Evolutionary conservation across 2,888 invertebrate species (phyloP), one percentile per base, ranked within the genome.

Genomic region (Andricus quercusramuli): DNA sequence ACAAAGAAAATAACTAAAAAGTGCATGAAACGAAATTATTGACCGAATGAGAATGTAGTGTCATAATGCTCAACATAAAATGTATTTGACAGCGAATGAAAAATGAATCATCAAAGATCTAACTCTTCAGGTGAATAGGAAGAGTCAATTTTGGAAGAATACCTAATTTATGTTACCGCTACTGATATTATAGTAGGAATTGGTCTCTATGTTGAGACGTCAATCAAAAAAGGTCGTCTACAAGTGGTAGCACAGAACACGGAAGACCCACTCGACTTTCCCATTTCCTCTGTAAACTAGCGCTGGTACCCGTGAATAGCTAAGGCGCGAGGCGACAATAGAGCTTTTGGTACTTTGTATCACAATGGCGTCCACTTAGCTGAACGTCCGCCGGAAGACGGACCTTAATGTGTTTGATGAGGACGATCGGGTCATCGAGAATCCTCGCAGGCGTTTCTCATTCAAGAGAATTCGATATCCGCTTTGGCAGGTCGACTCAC

Each of bases 401-500:
- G 83, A 82, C 85, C 90, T 88, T 92, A 92, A 92, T 92, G 92
- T 92, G 92, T 92, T 92, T 92, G 92, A 90, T 90, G 89, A 90
- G 90, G 90, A 88, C 86, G 85, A 86, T 84, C 85, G 80, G 83
- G 82, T 80, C 83, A 81, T 78, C 84, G 76, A 78, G 81, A 85
- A 77, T 83, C 84, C 80, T 83, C 78, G 83, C 80, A 83, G 83
- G 80, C 80, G 78, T 79, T 78, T 79, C 85, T 86, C 85, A 84
- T 84, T 85, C 80, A 81, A 82, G 83, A 82, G 83, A 89, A 90
- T 81, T 89, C 88, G 89, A 90, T 90, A 90, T 90, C 87, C 88
- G 89, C 80, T 86, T 85, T 80, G 83, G 51, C 83, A 82, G 79
- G 67, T 74, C 51, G 37, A 74, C 74, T 74, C 74, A 56, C 68